Evolutionary conservation across 2,888 invertebrate species (phyloP).

Genomic region (Apodemia zela): DNA sequence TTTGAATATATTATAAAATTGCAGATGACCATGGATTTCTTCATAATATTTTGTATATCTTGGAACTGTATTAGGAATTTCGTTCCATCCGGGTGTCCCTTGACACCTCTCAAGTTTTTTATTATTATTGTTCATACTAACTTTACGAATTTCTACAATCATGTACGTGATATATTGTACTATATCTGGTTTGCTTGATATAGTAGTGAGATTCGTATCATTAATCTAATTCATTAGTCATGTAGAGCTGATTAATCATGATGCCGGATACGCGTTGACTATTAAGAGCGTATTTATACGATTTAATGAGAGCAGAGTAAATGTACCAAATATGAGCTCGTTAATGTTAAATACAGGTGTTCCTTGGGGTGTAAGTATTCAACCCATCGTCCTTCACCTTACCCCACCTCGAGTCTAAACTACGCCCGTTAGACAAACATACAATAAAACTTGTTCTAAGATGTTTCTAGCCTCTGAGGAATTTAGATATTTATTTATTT

Average conservation of each 20-base stretch:
- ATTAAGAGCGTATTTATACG: not conserved
- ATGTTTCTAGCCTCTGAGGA: not conserved
- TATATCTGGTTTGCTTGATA: not conserved
- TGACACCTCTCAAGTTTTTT: too few relatives aligned
- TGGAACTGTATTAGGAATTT: too few relatives aligned
- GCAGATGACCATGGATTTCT: too few relatives aligned
- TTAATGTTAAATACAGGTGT: not conserved
- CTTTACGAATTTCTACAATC: too few relatives aligned
- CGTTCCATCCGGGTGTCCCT: too few relatives aligned
- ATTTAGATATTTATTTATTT: too few relatives aligned
- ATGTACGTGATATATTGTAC: too few relatives aligned
- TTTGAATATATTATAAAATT: too few relatives aligned
- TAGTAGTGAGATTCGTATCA: not conserved
- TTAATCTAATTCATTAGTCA: conserved; percentile 6
- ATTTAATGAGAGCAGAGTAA: not conserved
- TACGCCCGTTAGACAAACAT: not conserved
- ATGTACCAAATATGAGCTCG: not conserved
- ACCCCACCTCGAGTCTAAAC: not conserved
- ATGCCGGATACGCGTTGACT: not conserved
- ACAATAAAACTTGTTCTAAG: not conserved
- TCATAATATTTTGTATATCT: too few relatives aligned
- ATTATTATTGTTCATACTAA: too few relatives aligned
- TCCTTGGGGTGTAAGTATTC: not conserved
- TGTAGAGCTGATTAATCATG: conserved; percentile 7
- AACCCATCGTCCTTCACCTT: not conserved